These are phyloP conservation scores for Dasyornis broadbenti DNA, from an alignment of 2,113 vertebrate genomes.

Conservation along the genomic window DNA sequence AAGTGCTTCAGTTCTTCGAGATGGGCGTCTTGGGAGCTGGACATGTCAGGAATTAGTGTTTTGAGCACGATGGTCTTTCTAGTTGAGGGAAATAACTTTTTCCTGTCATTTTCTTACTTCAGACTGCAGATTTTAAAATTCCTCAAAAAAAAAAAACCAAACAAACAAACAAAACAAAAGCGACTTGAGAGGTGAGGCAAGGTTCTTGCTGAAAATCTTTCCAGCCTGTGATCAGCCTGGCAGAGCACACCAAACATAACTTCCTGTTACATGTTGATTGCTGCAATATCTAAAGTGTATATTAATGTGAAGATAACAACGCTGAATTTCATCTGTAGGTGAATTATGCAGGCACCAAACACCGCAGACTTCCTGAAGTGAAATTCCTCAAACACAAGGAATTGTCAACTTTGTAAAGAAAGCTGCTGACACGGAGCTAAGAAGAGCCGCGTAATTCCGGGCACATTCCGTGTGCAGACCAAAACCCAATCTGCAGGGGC, in stretches of 20 bases:
- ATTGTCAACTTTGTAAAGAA: background rate
- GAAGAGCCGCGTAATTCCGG: background rate
- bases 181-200: fast-evolving
- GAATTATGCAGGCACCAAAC: background rate
- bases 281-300: background rate
- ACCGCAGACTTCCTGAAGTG: background rate
- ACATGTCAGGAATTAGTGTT: background rate
- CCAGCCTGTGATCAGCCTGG: background rate
- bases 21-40: background rate
- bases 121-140: background rate
- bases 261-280: background rate
- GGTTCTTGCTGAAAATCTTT: background rate
- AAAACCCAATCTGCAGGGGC: background rate
- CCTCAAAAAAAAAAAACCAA: background rate
- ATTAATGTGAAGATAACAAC: background rate
- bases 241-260: background rate
- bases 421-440: background rate
- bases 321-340: background rate
- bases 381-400: background rate
- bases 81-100: background rate
- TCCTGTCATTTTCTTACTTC: background rate
- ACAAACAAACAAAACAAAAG: too few relatives aligned
- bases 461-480: background rate
- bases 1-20: background rate
- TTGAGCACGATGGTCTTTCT: background rate